Base-by-base conservation (phyloP, 2,113 vertebrate genomes). In the Malurus melanocephalus region DNA sequence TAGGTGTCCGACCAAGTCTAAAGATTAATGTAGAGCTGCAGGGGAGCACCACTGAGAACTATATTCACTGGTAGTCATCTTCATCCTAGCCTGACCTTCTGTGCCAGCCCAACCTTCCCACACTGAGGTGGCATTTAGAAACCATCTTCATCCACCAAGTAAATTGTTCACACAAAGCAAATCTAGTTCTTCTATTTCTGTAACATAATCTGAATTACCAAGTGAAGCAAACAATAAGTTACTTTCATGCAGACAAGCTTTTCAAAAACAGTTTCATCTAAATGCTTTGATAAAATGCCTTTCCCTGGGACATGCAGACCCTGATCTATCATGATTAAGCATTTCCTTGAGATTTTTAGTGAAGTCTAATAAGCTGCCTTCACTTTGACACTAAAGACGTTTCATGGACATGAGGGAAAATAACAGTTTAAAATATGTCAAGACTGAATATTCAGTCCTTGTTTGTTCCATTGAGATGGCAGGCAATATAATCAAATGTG, bases 391-490 rank as follows among this genome's bases (percentile, higher is more conserved):
- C 14, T 61, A 52, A 60, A 91, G 49, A 80, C 33, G n/a, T 67
- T 75, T 85, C 11, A 65, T 19, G 38, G 42, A 71, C 45, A 10
- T 61, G 57, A 87, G 33, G 65, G 43, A 74, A 92, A 93, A 94
- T 21, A 91, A 68, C 14, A 55, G 57, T 43, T 78, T 42, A 91
- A 92, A 92, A 89, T 80, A 38, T 64, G 73, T 92, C 87, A 92
- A 85, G 86, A 88, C 53, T 80, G 57, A 92, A 89, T 91, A 88
- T 91, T 94, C 45, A 68, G 46, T 75, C 42, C 17, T 80, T 78
- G 24, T 56, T 91, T 78, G 20, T 75, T 84, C 69, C 57, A 52
- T 5, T 57, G 80, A 86, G n/a, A 74, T 72, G 73, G 7, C 53
- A 94, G 91, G 33, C 23, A 88, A 75, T 87, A 10, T 83, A 91